Base-by-base conservation (phyloP, 2,113 vertebrate genomes). In the Ochotona princeps region DNA sequence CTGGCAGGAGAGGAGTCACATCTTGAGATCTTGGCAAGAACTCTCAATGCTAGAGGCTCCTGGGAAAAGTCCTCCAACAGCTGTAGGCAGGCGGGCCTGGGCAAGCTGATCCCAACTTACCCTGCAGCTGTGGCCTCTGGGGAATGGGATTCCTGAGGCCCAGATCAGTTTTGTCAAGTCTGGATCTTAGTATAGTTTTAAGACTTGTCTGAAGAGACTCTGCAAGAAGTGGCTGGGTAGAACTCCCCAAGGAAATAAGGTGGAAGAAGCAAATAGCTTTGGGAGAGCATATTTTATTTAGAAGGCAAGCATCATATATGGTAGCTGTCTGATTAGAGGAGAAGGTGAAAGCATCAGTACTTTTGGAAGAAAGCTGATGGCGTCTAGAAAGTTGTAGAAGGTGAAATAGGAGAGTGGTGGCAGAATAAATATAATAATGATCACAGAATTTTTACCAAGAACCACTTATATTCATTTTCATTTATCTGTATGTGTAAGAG, bases 11-110 rank as follows among this genome's bases (percentile, higher is more conserved):
- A 84, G 57, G 23, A 90, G 51, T 83, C 70, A 83, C 57, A 90
- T 66, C 57, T 38, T 73, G 73, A 78, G 70, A 90, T 83, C 66
- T 74, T 94, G 93, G 83, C 90, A 94, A 51, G n/a, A 74, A 74
- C 30, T 4, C 30, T 32, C n/a, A 61, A 1, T 30, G 20, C 79
- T 80, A 69, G 78, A 92, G 79, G 74, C 51, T 79, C 13, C 72
- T 69, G 60, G 83, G 66, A 78, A 54, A 79, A n/a, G 12, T 38
- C 67, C 32, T 49, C 11, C 26, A 72, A 87, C 57, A 83, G 82
- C 82, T 74, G 65, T 25, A 51, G 57, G 49, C 38, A 63, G 23
- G 49, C 18, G 3, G 2, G 61, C 47, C 61, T 87, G 66, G 32
- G 76, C 49, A 67, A 26, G 21, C n/a, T 35, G 25, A 9, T 21